These are phyloP conservation scores for Brachynemurus nebulosus DNA, from an alignment of 2,888 invertebrate species.

Conservation along the genomic window DNA sequence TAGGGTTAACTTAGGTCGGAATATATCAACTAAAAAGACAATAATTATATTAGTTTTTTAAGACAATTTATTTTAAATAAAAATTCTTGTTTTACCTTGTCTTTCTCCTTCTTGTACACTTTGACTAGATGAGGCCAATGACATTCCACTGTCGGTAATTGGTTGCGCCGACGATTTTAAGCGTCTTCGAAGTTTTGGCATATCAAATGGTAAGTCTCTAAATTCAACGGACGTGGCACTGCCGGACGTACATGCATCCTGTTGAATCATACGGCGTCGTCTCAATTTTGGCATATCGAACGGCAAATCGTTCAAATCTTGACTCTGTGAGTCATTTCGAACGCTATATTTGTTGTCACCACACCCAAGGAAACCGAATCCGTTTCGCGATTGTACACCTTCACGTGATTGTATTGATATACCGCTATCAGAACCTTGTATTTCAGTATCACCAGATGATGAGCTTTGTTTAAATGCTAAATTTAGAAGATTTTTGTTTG, in stretches of 20 bases:
- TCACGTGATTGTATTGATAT: constrained; percentile 76
- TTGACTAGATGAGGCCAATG: constrained; percentile 70
- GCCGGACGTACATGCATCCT: constrained; percentile 53
- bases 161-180: constrained; percentile 45
- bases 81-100: not conserved
- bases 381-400: constrained; percentile 28
- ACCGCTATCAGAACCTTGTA: constrained; percentile 77
- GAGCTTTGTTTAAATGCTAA: constrained; percentile 41
- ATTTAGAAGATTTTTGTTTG: constrained; percentile 63
- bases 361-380: constrained; percentile 1
- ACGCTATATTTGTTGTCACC: constrained; percentile 28
- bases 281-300: constrained; percentile 83
- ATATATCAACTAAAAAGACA: constrained; percentile 29
- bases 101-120: constrained; percentile 61
- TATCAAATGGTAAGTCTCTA: constrained; percentile 75
- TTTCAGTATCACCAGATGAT: constrained; percentile 54
- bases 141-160: constrained; percentile 57
- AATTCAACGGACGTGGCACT: constrained; percentile 64
- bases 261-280: constrained; percentile 50
- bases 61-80: not conserved
- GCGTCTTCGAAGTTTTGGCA: constrained; percentile 74
- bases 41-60: not conserved
- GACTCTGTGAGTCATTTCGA: constrained; percentile 38
- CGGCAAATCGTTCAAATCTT: constrained; percentile 65
- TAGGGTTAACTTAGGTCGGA: constrained; percentile 58